Evolutionary conservation across 2,888 invertebrate species (phyloP), one percentile per base, ranked within the genome.

Genomic region (Apotomis turbidana): DNA sequence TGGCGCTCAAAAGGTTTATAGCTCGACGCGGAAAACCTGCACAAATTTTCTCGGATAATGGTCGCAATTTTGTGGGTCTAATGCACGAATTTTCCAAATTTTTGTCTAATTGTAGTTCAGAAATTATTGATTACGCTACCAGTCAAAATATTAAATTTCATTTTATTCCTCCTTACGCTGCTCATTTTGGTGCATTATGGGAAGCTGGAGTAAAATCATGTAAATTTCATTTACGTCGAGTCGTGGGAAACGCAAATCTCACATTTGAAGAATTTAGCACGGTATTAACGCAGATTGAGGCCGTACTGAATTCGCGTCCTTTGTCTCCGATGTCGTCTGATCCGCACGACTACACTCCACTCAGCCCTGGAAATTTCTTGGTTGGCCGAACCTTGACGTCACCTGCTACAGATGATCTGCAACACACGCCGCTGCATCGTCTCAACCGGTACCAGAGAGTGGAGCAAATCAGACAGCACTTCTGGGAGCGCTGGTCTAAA

Each of bases 11-110:
- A 54, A 36, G 78, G 6, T 78, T 78, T 64, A 76, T 78, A 15
- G 76, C 78, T 13, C 74, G 79, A 10, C 73, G 77, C 13, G 78
- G 74, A 46, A 78, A 76, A 64, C 79, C 78, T 0, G n/a, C 44
- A 9, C 72, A 77, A 66, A 77, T 80, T 52, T 76, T 73, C 27
- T 80, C 76, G 6, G 77, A 78, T 60, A 78, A 78, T 55, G 78
- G 78, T 0, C 75, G 68, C 55, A 71, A 71, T 49, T 78, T 77
- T 70, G 72, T 77, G 13, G 78, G 78, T 3, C 68, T 71, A 10
- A 58, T 52, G 52, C 76, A 73, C 8, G 76, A 79, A 49, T 70
- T 77, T 69, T 46, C 71, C 3, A 55, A 64, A 6, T 77, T 77
- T 70, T 69, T 79, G 69, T 27, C 46, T 3, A 49, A n/a, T 10